A percentile compares a stretch with the other conserved stretches of the same genome.
Evolutionary conservation across 2,113 vertebrate genomes (phyloP).

Genomic region (Acinonyx jubatus): DNA sequence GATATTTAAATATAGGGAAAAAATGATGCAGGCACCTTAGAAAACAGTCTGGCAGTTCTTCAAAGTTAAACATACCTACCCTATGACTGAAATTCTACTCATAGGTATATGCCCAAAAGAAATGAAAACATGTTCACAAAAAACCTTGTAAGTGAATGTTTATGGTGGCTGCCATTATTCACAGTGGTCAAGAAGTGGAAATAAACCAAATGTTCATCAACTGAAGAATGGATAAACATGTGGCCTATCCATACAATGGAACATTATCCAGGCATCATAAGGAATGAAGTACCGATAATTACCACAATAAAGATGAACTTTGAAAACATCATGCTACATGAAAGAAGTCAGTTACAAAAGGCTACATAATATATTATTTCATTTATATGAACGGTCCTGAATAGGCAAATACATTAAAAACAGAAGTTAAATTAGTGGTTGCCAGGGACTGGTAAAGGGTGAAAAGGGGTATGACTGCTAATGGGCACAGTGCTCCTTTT

Average conservation of each 20-base stretch:
- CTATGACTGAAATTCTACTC: background rate
- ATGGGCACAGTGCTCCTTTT: background rate
- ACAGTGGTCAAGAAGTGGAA: background rate
- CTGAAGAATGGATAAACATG: background rate
- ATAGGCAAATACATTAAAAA: background rate
- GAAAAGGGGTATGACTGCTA: background rate
- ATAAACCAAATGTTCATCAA: background rate
- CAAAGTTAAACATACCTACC: background rate
- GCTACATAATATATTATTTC: background rate
- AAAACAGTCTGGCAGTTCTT: background rate
- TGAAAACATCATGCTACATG: background rate
- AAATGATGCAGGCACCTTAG: background rate
- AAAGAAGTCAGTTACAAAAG: background rate
- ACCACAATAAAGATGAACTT: background rate
- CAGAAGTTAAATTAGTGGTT: background rate
- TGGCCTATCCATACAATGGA: background rate
- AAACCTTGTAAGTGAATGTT: background rate
- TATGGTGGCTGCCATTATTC: background rate
- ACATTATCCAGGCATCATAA: background rate
- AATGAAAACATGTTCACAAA: background rate
- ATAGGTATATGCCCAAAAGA: background rate
- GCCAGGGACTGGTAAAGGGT: background rate
- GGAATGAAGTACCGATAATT: background rate
- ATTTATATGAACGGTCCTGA: background rate
- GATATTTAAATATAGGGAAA: background rate